phyloP scores from a whole-genome alignment of 2,888 invertebrate genomes.

The Dione vanillae region DNA sequence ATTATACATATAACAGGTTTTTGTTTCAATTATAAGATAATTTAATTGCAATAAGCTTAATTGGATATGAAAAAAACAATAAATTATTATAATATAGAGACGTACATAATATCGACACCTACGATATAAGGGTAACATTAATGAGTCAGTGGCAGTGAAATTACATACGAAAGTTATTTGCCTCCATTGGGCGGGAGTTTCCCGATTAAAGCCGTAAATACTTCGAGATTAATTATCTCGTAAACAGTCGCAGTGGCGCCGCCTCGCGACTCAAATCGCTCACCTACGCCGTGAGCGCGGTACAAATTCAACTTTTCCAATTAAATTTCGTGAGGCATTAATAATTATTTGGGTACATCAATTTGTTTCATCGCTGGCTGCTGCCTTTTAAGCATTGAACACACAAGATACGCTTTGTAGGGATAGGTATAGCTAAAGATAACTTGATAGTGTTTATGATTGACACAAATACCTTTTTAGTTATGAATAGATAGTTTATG shows the following conservation, averaged over 20 bases:
- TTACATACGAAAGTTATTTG: slow-evolving; percentile 82
- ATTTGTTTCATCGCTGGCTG: slow-evolving; percentile 82
- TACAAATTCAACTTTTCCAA: slow-evolving; percentile 86
- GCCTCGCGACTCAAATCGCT: slow-evolving; percentile 77
- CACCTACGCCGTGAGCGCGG: slow-evolving; percentile 83
- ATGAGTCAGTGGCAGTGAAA: slow-evolving; percentile 62
- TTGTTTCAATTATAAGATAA: background rate
- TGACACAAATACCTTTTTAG: background rate
- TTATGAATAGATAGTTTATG: no score
- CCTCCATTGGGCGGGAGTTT: slow-evolving; percentile 75
- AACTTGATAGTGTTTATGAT: background rate
- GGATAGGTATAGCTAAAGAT: slow-evolving; percentile 53
- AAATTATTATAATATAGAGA: background rate
- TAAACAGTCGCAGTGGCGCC: slow-evolving; percentile 78
- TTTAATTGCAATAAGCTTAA: background rate
- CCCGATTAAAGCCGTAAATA: slow-evolving; percentile 85
- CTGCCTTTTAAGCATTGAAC: slow-evolving; percentile 61
- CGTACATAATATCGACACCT: background rate
- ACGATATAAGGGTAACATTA: slow-evolving; percentile 8
- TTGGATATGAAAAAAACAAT: background rate
- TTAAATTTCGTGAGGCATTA: slow-evolving; percentile 86
- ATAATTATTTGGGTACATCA: slow-evolving; percentile 86
- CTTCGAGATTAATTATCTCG: slow-evolving; percentile 85
- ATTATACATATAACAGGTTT: background rate
- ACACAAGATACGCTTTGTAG: slow-evolving; percentile 47